Evolutionary conservation across 2,888 invertebrate species (phyloP).

Genomic region (Corbicula japonica): DNA sequence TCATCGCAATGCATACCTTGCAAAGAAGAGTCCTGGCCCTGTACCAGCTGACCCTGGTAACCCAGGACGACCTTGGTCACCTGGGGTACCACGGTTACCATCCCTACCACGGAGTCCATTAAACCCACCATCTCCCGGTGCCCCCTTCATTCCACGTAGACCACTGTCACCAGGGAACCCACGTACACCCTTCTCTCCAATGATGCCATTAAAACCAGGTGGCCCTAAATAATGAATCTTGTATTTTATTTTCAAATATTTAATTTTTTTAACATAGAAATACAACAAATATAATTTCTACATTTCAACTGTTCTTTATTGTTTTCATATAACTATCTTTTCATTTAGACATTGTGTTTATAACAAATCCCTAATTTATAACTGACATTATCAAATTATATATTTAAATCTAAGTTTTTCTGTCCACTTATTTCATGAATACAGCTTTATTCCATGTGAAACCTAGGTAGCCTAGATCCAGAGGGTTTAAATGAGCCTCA

Average conservation of each 20-base stretch:
- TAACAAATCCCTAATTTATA: no score
- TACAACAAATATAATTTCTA: background rate
- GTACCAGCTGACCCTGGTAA: constrained; percentile 87
- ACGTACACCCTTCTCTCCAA: constrained; percentile 51
- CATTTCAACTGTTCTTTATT: background rate
- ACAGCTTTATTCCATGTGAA: no score
- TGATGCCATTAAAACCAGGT: constrained; percentile 45
- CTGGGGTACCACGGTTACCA: constrained; percentile 71
- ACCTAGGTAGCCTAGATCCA: no score
- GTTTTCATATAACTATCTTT: background rate
- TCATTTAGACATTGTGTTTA: no score
- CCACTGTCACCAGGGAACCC: constrained; percentile 55
- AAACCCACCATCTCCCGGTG: constrained; percentile 43
- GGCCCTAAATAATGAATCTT: constrained; percentile 46
- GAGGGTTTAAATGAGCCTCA: background rate
- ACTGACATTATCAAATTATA: no score
- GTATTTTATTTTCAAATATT: no score
- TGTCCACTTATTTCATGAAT: no score
- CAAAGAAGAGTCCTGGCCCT: constrained; percentile 82
- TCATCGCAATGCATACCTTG: constrained; percentile 76
- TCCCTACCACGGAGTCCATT: constrained; percentile 69
- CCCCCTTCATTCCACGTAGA: constrained; percentile 38
- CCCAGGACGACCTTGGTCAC: constrained; percentile 88
- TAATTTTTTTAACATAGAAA: no score
- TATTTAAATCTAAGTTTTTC: no score